Evolutionary conservation across 2,113 vertebrate genomes (phyloP).

Genomic region (Myotis davidii): DNA sequence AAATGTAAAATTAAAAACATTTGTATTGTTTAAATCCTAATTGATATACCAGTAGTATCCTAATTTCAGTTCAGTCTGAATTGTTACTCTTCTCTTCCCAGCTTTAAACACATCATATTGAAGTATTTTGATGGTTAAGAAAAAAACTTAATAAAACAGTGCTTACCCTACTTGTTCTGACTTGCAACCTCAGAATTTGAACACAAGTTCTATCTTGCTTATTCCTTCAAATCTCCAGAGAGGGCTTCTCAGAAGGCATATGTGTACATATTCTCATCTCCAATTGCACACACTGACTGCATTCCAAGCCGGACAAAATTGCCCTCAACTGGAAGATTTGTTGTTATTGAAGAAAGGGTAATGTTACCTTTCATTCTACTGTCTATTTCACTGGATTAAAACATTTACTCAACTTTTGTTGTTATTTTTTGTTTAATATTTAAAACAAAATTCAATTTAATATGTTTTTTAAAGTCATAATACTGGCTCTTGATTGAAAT

Average conservation of each 20-base stretch:
- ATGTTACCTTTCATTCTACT: conserved; percentile 26
- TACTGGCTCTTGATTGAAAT: conserved; percentile 5
- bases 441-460: conserved; percentile 68
- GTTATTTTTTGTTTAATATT: conserved; percentile 46
- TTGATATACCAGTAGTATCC: not conserved
- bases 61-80: conserved; percentile 25
- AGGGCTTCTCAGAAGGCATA: conserved; percentile 69
- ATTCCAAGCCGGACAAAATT: conserved; percentile 61
- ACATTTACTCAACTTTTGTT: not conserved
- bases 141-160: conserved; percentile 61
- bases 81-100: not conserved
- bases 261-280: not conserved
- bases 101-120: conserved; percentile 65
- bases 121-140: conserved; percentile 71
- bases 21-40: conserved; percentile 58
- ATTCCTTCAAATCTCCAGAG: conserved; percentile 60
- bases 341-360: conserved; percentile 14
- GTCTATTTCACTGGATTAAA: conserved; percentile 27
- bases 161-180: conserved; percentile 76
- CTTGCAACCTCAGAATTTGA: conserved; percentile 79
- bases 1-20: conserved; percentile 40
- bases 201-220: conserved; percentile 81
- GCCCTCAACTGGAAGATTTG: conserved; percentile 52
- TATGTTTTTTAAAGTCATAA: conserved; percentile 24
- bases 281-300: conserved; percentile 44